phyloP scores from a whole-genome alignment of 2,888 invertebrate genomes.

The Eupsilia transversa region DNA sequence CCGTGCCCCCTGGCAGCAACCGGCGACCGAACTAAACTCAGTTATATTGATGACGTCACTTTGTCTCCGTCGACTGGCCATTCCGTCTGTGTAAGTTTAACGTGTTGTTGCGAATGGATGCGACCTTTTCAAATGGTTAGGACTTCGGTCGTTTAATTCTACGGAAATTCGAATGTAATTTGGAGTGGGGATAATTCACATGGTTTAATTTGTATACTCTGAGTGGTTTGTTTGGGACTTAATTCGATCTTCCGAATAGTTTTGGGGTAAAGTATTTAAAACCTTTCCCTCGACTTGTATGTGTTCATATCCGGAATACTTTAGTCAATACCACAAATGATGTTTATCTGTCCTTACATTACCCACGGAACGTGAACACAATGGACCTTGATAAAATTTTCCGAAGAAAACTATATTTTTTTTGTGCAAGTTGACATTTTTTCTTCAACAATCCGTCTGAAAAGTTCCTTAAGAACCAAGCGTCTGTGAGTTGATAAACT shows the following conservation, averaged over 20 bases:
- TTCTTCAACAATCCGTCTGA: slow-evolving; percentile 56
- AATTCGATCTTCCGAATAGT: slow-evolving; percentile 55
- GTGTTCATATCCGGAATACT: slow-evolving; percentile 24
- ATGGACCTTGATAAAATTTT: slow-evolving; percentile 22
- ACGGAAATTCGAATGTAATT: slow-evolving; percentile 78
- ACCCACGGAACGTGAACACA: slow-evolving; percentile 1
- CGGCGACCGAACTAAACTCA: slow-evolving; percentile 73
- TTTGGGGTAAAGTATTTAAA: slow-evolving; percentile 52
- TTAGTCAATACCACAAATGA: slow-evolving; percentile 27
- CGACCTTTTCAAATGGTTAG: slow-evolving; percentile 76
- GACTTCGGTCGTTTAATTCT: slow-evolving; percentile 77
- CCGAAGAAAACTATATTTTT: slow-evolving; percentile 33
- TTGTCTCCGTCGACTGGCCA: slow-evolving; percentile 84
- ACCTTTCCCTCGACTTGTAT: slow-evolving; percentile 10
- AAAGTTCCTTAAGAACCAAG: slow-evolving; percentile 57
- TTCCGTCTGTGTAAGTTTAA: slow-evolving; percentile 81
- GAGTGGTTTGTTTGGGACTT: slow-evolving; percentile 55
- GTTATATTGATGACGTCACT: slow-evolving; percentile 86
- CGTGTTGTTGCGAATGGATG: slow-evolving; percentile 76
- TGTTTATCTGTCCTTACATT: slow-evolving; percentile 2
- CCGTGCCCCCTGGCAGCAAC: slow-evolving; percentile 77
- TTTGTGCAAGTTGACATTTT: slow-evolving; percentile 48
- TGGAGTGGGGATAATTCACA: slow-evolving; percentile 68
- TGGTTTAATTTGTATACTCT: slow-evolving; percentile 66
- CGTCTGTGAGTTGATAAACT: slow-evolving; percentile 56